A percentile compares a stretch with the other conserved stretches of the same genome.
phyloP scores from a whole-genome alignment of 2,888 invertebrate genomes.

The Arge pagana region DNA sequence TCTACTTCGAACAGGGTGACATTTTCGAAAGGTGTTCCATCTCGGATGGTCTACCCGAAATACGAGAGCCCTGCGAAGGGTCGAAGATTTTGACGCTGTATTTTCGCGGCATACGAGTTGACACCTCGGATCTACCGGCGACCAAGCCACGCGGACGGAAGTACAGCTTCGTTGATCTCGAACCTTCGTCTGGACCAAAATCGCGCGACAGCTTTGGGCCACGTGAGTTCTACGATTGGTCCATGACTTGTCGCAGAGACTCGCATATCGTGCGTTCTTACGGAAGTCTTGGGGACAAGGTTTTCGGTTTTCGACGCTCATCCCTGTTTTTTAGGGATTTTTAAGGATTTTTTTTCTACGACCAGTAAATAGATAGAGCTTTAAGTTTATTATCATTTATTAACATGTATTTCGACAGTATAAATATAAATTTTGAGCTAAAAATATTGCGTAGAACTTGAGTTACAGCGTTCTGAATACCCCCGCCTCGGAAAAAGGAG shows the following conservation, averaged over 20 bases:
- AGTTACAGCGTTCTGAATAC: too few relatives aligned
- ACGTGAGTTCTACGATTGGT: constrained; percentile 60
- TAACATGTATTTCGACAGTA: too few relatives aligned
- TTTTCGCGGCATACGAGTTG: constrained; percentile 42
- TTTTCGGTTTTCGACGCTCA: too few relatives aligned
- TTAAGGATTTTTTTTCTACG: too few relatives aligned
- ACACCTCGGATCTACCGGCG: background rate
- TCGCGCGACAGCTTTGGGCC: constrained; percentile 15
- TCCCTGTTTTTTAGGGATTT: too few relatives aligned
- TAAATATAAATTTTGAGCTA: too few relatives aligned
- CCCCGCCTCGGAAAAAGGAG: too few relatives aligned
- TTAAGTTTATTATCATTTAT: too few relatives aligned
- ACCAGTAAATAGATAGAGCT: too few relatives aligned
- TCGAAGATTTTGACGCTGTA: constrained; percentile 61
- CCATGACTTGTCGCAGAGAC: constrained; percentile 60
- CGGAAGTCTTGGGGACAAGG: constrained; percentile 45
- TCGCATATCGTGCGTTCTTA: constrained; percentile 58
- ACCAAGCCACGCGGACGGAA: constrained; percentile 49
- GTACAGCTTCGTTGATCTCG: constrained; percentile 58
- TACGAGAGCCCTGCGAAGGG: background rate
- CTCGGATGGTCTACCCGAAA: constrained; percentile 57
- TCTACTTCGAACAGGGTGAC: constrained; percentile 40
- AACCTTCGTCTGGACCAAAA: constrained; percentile 42
- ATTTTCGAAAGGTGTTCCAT: constrained; percentile 37
- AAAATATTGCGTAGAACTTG: too few relatives aligned